Conservation (phyloP, 2,888 invertebrate species). For the Baronia brevicornis region DNA sequence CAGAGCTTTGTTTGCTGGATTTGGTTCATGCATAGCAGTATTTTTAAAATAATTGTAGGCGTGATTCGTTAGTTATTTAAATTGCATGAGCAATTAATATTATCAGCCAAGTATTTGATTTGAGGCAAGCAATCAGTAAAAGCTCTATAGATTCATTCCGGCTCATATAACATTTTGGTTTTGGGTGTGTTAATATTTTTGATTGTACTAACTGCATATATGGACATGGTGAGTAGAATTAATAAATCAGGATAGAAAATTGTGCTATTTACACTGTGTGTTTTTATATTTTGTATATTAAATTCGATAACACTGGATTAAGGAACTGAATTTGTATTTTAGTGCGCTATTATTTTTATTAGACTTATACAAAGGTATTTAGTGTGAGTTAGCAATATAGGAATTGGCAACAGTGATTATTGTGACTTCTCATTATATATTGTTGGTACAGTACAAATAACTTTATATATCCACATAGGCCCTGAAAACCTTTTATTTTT, state of each 20-base stretch:
- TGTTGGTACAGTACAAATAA: too few relatives aligned
- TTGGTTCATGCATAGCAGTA: conserved; percentile 26
- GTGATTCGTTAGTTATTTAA: conserved; percentile 15
- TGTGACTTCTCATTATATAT: too few relatives aligned
- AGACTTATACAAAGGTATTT: too few relatives aligned
- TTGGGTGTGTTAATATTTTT: conserved; percentile 12
- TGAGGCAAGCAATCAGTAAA: neutral
- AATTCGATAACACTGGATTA: too few relatives aligned
- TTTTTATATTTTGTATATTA: too few relatives aligned
- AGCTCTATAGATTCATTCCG: conserved; percentile 11
- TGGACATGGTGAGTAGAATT: conserved; percentile 21
- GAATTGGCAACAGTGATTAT: too few relatives aligned
- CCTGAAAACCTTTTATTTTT: too few relatives aligned
- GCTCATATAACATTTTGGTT: conserved; percentile 18
- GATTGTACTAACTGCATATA: conserved; percentile 18
- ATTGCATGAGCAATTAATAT: conserved; percentile 17
- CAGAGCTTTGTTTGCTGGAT: conserved; percentile 54
- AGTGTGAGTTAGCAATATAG: too few relatives aligned
- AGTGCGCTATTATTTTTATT: too few relatives aligned
- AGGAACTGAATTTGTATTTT: too few relatives aligned
- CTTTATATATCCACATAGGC: too few relatives aligned
- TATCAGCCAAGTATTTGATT: conserved; percentile 10
- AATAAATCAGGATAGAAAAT: conserved; percentile 4
- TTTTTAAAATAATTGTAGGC: conserved; percentile 17
- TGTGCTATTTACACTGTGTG: too few relatives aligned